phyloP scores from a whole-genome alignment of 2,797 vertebrate genomes.

The Arctocebus calabarensis region DNA sequence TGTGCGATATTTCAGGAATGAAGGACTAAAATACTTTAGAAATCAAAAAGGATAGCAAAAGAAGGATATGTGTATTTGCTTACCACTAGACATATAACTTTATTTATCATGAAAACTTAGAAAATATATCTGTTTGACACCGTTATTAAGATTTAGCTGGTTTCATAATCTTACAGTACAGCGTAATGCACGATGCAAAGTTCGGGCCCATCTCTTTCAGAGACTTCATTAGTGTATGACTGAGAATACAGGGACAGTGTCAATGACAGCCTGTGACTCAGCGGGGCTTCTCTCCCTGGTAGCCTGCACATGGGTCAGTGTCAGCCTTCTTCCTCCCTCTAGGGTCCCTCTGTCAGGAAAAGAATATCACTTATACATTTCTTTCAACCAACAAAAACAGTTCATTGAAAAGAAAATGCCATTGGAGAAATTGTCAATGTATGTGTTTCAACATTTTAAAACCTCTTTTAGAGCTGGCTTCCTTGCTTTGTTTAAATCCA shows the following conservation, averaged over 20 bases:
- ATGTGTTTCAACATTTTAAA: not conserved
- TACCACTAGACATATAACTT: not conserved
- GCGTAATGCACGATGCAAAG: accelerated
- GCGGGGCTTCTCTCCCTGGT: not conserved
- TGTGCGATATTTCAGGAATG: not conserved
- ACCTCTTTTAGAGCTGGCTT: not conserved
- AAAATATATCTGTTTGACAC: not conserved
- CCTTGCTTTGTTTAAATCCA: not conserved
- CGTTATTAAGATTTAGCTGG: not conserved
- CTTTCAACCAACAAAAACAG: not conserved
- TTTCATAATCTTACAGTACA: not conserved
- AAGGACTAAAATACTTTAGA: constrained; percentile 1
- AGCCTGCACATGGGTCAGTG: accelerated
- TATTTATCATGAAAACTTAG: not conserved
- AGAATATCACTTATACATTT: not conserved
- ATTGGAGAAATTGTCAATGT: not conserved
- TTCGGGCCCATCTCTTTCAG: not conserved
- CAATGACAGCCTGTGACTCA: not conserved
- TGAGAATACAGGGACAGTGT: not conserved
- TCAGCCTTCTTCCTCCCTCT: not conserved
- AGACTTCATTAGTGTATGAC: not conserved
- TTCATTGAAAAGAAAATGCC: not conserved
- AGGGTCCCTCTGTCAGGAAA: not conserved
- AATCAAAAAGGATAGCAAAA: not conserved
- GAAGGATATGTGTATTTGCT: not conserved